Evolutionary conservation across 2,113 vertebrate genomes (phyloP).

Genomic region (Aplodontia rufa): DNA sequence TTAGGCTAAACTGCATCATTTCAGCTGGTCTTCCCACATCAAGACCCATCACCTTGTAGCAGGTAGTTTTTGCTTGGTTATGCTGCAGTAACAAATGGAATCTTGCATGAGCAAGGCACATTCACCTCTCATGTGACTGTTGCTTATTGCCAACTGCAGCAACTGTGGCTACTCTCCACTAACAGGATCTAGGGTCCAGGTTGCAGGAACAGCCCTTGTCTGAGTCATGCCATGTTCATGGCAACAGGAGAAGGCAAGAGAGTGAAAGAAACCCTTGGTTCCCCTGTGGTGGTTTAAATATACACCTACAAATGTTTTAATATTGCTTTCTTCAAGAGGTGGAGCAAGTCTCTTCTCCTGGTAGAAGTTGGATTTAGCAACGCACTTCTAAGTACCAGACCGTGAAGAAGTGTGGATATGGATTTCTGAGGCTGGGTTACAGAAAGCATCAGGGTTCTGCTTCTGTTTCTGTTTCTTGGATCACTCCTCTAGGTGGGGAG

Average conservation of each 20-base stretch:
- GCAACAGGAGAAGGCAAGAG: not conserved
- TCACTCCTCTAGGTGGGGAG: not conserved
- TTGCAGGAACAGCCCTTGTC: not conserved
- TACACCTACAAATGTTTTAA: not conserved
- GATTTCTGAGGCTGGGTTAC: not conserved
- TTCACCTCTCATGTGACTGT: not conserved
- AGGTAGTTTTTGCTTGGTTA: not conserved
- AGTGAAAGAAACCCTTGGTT: not conserved
- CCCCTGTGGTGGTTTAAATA: not conserved
- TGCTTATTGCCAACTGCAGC: not conserved
- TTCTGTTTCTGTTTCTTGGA: not conserved
- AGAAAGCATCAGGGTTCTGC: not conserved
- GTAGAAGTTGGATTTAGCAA: not conserved
- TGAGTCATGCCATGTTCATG: not conserved
- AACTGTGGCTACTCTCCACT: not conserved
- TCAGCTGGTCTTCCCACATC: not conserved
- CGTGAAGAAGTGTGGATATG: not conserved
- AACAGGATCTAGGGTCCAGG: not conserved
- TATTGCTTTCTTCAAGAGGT: not conserved
- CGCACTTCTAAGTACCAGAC: not conserved
- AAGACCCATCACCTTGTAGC: not conserved
- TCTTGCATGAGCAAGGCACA: not conserved
- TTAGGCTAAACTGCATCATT: not conserved
- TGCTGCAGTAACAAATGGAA: not conserved
- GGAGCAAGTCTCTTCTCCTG: not conserved